Percentiles rank a stretch among this genome's conserved stretches.
These are phyloP conservation scores for Tylochromis polylepis DNA, from an alignment of 2,113 vertebrate genomes.

Conservation along the genomic window DNA sequence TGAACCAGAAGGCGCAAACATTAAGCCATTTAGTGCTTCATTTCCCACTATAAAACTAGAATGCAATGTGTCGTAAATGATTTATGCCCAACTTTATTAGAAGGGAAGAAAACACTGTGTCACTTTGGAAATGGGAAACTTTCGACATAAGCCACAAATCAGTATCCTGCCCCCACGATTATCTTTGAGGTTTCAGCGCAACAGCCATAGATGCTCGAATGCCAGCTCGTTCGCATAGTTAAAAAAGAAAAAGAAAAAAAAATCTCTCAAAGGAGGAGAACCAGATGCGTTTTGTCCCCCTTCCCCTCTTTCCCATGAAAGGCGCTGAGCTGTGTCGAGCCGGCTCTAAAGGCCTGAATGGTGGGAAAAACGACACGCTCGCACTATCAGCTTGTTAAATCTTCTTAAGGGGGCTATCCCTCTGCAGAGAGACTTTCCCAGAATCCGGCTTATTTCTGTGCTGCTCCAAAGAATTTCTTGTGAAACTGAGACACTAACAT, in stretches of 20 bases:
- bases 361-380: conserved; percentile 41
- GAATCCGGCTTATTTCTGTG: conserved; percentile 18
- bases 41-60: background rate
- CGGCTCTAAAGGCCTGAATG: conserved; percentile 66
- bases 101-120: background rate
- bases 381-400: conserved; percentile 48
- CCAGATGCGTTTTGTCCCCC: conserved; percentile 39
- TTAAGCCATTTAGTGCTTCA: background rate
- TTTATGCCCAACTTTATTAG: background rate
- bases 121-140: background rate
- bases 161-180: background rate
- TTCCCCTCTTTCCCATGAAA: conserved; percentile 20
- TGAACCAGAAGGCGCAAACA: conserved; percentile 9
- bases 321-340: conserved; percentile 24
- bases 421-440: conserved; percentile 16
- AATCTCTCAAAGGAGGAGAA: conserved; percentile 25
- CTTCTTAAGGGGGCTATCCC: conserved; percentile 25
- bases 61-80: background rate
- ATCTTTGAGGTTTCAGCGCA: conserved; percentile 20
- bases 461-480: conserved; percentile 46
- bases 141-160: conserved; percentile 25
- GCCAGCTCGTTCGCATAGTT: conserved; percentile 1
- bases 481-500: conserved; percentile 49
- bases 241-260: background rate
- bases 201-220: background rate